These are phyloP conservation scores for Caenorhabditis imperialis DNA, from an alignment of 2,888 invertebrate species.

Conservation along the genomic window DNA sequence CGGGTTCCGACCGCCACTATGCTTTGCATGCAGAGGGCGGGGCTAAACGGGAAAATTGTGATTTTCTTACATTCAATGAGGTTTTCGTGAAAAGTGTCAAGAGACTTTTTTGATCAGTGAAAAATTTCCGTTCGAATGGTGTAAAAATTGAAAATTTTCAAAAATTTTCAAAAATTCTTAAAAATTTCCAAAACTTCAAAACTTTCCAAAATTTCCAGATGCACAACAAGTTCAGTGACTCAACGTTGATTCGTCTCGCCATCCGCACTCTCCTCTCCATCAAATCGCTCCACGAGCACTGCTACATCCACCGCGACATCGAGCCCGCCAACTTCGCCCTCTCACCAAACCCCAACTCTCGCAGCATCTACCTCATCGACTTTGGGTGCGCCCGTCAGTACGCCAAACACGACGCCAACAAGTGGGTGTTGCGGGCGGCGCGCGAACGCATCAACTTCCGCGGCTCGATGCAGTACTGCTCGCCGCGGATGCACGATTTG, in stretches of 20 bases:
- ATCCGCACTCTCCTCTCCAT: slow-evolving; percentile 29
- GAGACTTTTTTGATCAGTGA: too few species aligned
- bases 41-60: too few species aligned
- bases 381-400: slow-evolving; percentile 31
- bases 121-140: too few species aligned
- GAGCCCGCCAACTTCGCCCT: slow-evolving; percentile 35
- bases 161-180: too few species aligned
- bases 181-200: too few species aligned
- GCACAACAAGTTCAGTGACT: slow-evolving; percentile 38
- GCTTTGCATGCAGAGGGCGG: too few species aligned
- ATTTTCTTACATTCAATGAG: too few species aligned
- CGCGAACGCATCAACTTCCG: slow-evolving; percentile 14
- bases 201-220: slow-evolving; percentile 4
- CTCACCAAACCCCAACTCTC: slow-evolving; percentile 5
- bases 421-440: slow-evolving; percentile 25
- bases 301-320: slow-evolving; percentile 35
- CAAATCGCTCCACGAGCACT: slow-evolving; percentile 37
- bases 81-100: too few species aligned
- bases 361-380: slow-evolving; percentile 27
- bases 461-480: slow-evolving; percentile 50
- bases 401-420: slow-evolving; percentile 8
- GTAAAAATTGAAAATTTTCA: too few species aligned
- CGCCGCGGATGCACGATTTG: slow-evolving; percentile 42
- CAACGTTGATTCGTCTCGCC: slow-evolving; percentile 30
- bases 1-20: too few species aligned